Base-by-base conservation (phyloP, 2,888 invertebrate species). In the Chymomyza caudatula region DNA sequence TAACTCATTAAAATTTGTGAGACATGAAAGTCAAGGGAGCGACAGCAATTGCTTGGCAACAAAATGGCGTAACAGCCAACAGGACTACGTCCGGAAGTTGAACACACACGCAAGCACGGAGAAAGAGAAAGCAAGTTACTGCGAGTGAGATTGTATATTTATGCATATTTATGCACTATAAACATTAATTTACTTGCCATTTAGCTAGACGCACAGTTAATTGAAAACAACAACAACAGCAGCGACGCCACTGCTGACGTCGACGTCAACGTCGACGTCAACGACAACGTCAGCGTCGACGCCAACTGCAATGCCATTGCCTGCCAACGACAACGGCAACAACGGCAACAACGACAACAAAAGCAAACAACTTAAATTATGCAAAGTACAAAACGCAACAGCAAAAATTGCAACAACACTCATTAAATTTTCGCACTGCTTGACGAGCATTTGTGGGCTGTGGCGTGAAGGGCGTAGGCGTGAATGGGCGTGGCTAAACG, bases 141-240 rank as follows among this genome's bases (percentile, higher is more conserved):
- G 62, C 70, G 57, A 59, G 70, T 73, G 62, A 74, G 81, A 71
- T 23, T 29, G 3, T 29, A 29, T 29, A 29, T 29, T 29, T 23
- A 23, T 72, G 71, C 69, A 81, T 68, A 76, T 84, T 73, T 74
- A 84, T 78, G 65, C 72, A 69, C 76, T 71, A 76, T 78, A 84
- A 80, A 80, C 80, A 74, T 78, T 72, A 84, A 81, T 78, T 76
- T 78, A 71, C 73, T 84, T 71, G 85, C 71, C 71, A 67, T 84
- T 84, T 82, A 73, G 85, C 59, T 70, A 65, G 77, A 74, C 72
- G 85, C 79, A 56, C 58, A 74, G 79, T 84, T 80, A 80, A 80
- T 84, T 81, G 85, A 78, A 84, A 81, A 60, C 76, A 81, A 74
- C 85, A 80, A 72, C 67, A 69, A 55, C 42, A n/a, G 53, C 76